Conservation (phyloP, 64 coral and sea anemone genomes). For the Stichodactyla mertensii region DNA sequence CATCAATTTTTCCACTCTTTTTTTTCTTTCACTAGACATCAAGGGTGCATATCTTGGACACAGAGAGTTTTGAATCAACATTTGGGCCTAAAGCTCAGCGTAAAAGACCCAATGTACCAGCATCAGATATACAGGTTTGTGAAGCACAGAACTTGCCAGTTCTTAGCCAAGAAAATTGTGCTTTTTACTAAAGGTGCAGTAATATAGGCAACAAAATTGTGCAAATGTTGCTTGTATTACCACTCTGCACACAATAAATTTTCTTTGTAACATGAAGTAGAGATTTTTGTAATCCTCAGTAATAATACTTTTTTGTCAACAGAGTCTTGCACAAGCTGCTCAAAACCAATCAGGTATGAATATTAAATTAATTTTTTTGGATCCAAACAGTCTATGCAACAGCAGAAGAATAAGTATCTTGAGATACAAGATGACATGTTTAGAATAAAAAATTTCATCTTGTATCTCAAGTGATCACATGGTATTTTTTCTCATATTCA, state of each 20-base stretch:
- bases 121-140: constrained; percentile 70
- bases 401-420: too few species aligned
- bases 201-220: too few species aligned
- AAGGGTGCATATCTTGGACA: constrained; percentile 88
- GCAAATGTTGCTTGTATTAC: background rate
- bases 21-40: constrained; percentile 50
- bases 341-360: background rate
- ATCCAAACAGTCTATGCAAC: too few species aligned
- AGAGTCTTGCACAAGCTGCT: constrained; percentile 68
- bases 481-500: too few species aligned
- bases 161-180: background rate
- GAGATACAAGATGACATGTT: too few species aligned
- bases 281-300: background rate
- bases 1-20: too few species aligned
- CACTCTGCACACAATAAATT: too few species aligned
- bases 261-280: background rate
- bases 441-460: too few species aligned
- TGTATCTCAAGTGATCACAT: too few species aligned
- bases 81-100: constrained; percentile 98
- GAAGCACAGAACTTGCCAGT: background rate
- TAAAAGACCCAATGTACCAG: constrained; percentile 90
- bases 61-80: constrained; percentile 86
- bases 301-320: background rate
- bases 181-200: background rate
- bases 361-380: background rate